These are phyloP conservation scores for Peromyscus nudipes DNA, from an alignment of 2,797 vertebrate species.

Conservation along the genomic window DNA sequence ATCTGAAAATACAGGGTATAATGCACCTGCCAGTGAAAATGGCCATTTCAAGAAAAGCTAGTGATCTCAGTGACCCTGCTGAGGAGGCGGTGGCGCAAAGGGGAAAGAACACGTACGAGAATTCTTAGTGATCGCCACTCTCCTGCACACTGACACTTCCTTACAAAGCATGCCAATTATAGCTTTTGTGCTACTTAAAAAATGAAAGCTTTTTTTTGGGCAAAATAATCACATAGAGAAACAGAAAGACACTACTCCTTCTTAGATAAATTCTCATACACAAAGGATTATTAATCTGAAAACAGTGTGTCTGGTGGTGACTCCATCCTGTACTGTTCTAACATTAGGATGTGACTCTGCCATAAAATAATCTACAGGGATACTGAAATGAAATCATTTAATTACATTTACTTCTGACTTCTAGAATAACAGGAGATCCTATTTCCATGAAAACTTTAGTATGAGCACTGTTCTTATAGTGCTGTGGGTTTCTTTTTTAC, in stretches of 20 bases:
- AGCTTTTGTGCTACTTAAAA: constrained; percentile 99
- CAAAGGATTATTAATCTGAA: constrained; percentile 93
- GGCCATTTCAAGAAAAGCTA: constrained; percentile 99
- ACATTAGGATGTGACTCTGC: constrained; percentile 88
- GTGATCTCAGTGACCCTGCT: constrained; percentile 99
- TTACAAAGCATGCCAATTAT: constrained; percentile 99
- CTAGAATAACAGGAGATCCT: constrained; percentile 76
- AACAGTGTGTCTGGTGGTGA: constrained; percentile 86
- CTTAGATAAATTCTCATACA: constrained; percentile 89
- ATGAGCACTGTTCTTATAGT: neutral
- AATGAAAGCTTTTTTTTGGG: constrained; percentile 96
- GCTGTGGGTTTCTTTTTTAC: neutral
- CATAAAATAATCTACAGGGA: constrained; percentile 88
- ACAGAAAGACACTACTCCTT: constrained; percentile 91
- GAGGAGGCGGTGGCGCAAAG: constrained; percentile 94
- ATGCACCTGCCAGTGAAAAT: constrained; percentile 99
- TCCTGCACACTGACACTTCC: constrained; percentile 98
- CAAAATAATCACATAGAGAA: constrained; percentile 93
- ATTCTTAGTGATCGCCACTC: constrained; percentile 98
- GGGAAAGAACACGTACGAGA: constrained; percentile 97
- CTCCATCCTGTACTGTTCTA: constrained; percentile 87
- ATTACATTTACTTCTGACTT: constrained; percentile 76
- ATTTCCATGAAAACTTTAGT: constrained; percentile 69
- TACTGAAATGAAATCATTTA: constrained; percentile 85
- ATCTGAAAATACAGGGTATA: constrained; percentile 99